phyloP scores from a whole-genome alignment of 35 echinoderm and acorn worm genomes.

The Lytechinus pictus region DNA sequence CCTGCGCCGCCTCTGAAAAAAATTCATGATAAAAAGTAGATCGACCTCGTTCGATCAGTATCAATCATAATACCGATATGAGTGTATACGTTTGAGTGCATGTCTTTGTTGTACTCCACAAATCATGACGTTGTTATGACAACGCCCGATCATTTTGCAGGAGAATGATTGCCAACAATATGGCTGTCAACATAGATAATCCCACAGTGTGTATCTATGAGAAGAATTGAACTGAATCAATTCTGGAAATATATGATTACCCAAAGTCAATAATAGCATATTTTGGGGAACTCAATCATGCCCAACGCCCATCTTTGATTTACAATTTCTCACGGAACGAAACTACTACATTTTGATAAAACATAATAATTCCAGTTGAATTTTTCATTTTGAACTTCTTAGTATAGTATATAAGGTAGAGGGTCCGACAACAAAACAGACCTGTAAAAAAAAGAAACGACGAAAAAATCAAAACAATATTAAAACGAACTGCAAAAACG shows the following conservation, averaged over 20 bases:
- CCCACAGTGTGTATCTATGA: neutral
- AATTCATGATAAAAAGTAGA: no score
- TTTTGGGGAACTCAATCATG: neutral
- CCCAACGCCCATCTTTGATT: neutral
- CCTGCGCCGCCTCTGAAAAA: no score
- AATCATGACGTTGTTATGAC: neutral
- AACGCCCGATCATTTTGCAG: neutral
- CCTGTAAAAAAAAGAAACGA: no score
- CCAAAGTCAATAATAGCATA: neutral
- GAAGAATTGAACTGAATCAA: neutral
- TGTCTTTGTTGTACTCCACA: neutral
- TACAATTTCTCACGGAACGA: neutral
- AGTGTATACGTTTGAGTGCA: no score
- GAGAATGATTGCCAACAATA: neutral
- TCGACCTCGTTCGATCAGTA: no score
- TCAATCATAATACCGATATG: no score
- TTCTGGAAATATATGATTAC: neutral
- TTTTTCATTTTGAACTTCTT: no score
- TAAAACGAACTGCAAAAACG: no score
- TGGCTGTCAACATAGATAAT: neutral
- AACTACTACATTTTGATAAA: neutral
- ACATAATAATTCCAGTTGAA: no score
- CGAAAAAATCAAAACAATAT: no score
- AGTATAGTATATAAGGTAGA: no score
- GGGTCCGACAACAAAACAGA: no score